Conservation (phyloP, 2,113 vertebrate species). For the Plestiodon gilberti region DNA sequence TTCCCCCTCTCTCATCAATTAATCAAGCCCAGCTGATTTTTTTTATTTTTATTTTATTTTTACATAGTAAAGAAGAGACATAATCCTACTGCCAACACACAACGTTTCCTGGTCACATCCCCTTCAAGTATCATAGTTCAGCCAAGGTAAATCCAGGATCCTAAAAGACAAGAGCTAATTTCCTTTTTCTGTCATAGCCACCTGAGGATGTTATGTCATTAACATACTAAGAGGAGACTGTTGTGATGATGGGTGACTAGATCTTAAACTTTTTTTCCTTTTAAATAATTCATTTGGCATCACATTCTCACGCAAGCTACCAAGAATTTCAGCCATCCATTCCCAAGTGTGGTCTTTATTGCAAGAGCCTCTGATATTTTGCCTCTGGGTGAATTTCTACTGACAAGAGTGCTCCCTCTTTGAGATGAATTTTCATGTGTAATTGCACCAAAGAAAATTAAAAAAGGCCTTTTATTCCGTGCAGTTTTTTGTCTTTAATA, state of each 20-base stretch:
- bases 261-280: not conserved
- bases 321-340: slow-evolving; percentile 3
- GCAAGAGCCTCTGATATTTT: slow-evolving; percentile 8
- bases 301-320: slow-evolving; percentile 4
- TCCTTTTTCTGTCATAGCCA: slow-evolving; percentile 11
- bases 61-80: too few relatives aligned
- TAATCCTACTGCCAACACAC: slow-evolving; percentile 13
- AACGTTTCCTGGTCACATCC: slow-evolving; percentile 3
- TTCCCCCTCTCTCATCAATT: not conserved
- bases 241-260: slow-evolving; percentile 13
- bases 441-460: slow-evolving; percentile 15
- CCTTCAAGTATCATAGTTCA: slow-evolving; percentile 37
- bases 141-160: slow-evolving; percentile 35
- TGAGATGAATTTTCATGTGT: slow-evolving; percentile 18
- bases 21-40: too few relatives aligned
- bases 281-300: slow-evolving; percentile 35
- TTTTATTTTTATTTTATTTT: not conserved
- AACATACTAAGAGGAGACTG: not conserved
- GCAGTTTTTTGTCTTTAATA: not conserved
- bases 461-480: not conserved
- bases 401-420: slow-evolving; percentile 23
- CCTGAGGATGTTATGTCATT: not conserved
- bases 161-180: slow-evolving; percentile 38
- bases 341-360: slow-evolving; percentile 3
- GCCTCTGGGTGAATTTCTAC: slow-evolving; percentile 14